Base-by-base conservation (phyloP, 1,140 invertebrate species). In the Anoplophora glabripennis region DNA sequence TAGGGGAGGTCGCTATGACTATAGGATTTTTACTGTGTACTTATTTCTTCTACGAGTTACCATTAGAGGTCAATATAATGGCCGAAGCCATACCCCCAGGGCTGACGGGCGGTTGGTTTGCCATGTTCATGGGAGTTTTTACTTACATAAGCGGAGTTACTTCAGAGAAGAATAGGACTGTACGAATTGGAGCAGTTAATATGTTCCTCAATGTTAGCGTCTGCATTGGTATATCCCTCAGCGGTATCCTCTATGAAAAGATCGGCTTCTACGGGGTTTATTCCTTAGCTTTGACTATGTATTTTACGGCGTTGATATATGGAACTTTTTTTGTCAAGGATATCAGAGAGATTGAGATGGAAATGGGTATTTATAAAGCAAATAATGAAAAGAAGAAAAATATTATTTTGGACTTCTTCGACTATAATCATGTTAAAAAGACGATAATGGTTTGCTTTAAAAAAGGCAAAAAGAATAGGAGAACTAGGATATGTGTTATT, bases 81-180 rank as follows among this genome's bases (percentile, higher is more conserved):
- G 77, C 78, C 40, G 82, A 84, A 65, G 78, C 79, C 1, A 70
- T 85, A 41, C 81, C 83, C 3, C 78, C 82, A 0, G 78, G 80
- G 1, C 65, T 85, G 11, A 80, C 80, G 74, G 63, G 81, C 77
- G 79, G 84, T 57, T 77, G 82, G 66, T 82, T 82, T 54, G 78
- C 83, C 38, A 80, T 84, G 71, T 77, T 84, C 61, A 84, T 84
- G 80, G 83, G 81, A 17, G 78, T 84, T 69, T 84, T 79, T 57
- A 84, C 82, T 73, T 84, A 84, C 61, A 81, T 85, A 64, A 79
- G 82, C 28, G 79, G 80, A 40, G 76, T 82, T 17, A 84, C 81
- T 11, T 77, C 75, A 15, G 76, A 82, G 36, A 78, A 83, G 63
- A 81, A 80, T 64, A 77, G 83, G 18, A 81, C 84, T 2, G 79